These are phyloP conservation scores for Venustaconcha ellipsiformis DNA, from an alignment of 1,140 invertebrate genomes.

Conservation along the genomic window DNA sequence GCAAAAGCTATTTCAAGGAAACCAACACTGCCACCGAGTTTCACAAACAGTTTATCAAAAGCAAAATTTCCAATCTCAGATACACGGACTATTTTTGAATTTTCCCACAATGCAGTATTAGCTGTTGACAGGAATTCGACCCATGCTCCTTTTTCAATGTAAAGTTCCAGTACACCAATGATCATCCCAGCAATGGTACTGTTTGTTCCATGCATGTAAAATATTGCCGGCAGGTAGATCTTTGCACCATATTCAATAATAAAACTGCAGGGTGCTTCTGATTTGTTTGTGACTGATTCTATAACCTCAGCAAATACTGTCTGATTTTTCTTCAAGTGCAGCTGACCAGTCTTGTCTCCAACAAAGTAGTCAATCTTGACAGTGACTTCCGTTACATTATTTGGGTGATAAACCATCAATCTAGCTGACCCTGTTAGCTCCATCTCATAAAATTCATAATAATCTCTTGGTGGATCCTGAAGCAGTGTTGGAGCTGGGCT, in stretches of 20 bases:
- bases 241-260: slow-evolving; percentile 51
- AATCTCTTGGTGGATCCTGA: slow-evolving; percentile 40
- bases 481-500: slow-evolving; percentile 49
- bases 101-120: slow-evolving; percentile 50
- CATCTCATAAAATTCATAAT: slow-evolving; percentile 55
- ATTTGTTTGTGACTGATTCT: slow-evolving; percentile 51
- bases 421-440: slow-evolving; percentile 50
- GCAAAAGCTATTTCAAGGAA: slow-evolving; percentile 45
- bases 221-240: slow-evolving; percentile 47
- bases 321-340: slow-evolving; percentile 50
- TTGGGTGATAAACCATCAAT: slow-evolving; percentile 50
- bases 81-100: slow-evolving; percentile 41
- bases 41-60: slow-evolving; percentile 46
- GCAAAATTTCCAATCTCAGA: slow-evolving; percentile 46
- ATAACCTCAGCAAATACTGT: slow-evolving; percentile 53
- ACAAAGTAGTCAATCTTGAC: slow-evolving; percentile 51
- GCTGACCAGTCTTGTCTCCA: slow-evolving; percentile 56
- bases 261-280: slow-evolving; percentile 57
- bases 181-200: slow-evolving; percentile 50
- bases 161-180: slow-evolving; percentile 50
- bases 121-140: slow-evolving; percentile 47
- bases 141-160: slow-evolving; percentile 39
- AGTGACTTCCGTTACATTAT: slow-evolving; percentile 26
- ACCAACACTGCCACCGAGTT: slow-evolving; percentile 36
- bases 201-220: slow-evolving; percentile 55